Evolutionary conservation across 2,113 vertebrate genomes (phyloP).

Genomic region (Lagopus leucura): DNA sequence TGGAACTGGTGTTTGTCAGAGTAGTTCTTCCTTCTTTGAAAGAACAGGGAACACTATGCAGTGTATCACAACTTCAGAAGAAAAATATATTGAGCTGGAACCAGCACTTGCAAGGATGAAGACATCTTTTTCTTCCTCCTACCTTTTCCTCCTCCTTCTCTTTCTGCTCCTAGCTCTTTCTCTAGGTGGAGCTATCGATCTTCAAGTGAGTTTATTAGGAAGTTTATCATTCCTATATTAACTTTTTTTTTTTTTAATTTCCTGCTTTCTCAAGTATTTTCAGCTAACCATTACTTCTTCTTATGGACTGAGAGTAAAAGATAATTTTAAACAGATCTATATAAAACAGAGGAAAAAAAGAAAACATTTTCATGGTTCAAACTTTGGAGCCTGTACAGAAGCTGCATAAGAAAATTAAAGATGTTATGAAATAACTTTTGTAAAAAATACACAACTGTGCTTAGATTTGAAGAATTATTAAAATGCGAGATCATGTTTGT

Average conservation of each 20-base stretch:
- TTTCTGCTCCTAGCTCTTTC: not conserved
- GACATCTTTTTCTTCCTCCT: not conserved
- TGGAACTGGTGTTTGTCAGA: not conserved
- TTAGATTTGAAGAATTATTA: not conserved
- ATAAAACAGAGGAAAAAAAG: not conserved
- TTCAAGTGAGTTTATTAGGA: not conserved
- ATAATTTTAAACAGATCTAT: not conserved
- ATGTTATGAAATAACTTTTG: not conserved
- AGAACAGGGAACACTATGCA: not conserved
- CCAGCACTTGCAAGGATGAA: not conserved
- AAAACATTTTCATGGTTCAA: not conserved
- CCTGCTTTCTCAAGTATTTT: not conserved
- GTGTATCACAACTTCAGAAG: not conserved
- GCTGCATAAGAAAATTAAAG: not conserved
- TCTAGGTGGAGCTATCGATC: slow-evolving; percentile 11
- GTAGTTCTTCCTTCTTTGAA: not conserved
- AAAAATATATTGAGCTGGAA: not conserved
- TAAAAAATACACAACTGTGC: rapidly evolving
- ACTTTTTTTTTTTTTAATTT: not conserved
- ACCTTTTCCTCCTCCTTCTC: not conserved
- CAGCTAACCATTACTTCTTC: not conserved
- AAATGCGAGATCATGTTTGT: not conserved
- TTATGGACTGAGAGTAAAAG: not conserved
- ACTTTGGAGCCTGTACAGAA: not conserved
- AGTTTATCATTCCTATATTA: not conserved